Conservation (phyloP, 2,797 vertebrate species). For the Prunella strophiata region DNA sequence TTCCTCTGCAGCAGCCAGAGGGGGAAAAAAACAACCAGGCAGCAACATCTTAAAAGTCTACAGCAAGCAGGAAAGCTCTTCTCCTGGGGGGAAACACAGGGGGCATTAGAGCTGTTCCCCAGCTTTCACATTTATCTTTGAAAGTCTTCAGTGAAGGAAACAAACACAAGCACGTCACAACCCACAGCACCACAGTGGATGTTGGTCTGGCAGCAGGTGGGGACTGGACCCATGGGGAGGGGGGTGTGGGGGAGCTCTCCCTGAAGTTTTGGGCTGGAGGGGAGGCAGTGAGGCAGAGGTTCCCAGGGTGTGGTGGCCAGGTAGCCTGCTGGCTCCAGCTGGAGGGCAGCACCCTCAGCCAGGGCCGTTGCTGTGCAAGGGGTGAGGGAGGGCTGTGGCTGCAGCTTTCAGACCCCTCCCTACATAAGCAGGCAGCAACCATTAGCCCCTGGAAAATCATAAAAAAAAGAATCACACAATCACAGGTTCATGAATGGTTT, state of each 20-base stretch:
- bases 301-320: not conserved
- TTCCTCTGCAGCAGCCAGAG: not conserved
- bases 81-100: constrained; percentile 42
- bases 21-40: not conserved
- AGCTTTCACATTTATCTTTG: constrained; percentile 27
- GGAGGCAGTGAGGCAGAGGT: not conserved
- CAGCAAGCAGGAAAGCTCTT: not conserved
- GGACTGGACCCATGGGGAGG: fast-evolving
- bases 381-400: fast-evolving
- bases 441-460: fast-evolving
- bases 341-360: not conserved
- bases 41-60: not conserved
- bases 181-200: not conserved
- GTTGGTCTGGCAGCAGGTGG: fast-evolving
- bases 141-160: constrained; percentile 28
- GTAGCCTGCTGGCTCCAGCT: not conserved
- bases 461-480: not conserved
- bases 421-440: not conserved
- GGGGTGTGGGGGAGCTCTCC: fast-evolving
- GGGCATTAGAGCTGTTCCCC: constrained; percentile 32
- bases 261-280: not conserved
- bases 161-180: constrained; percentile 27
- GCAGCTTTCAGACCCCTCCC: not conserved
- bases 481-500: not conserved
- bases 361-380: not conserved